Conservation (phyloP, 2,113 vertebrate species). For the Vireo altiloquus region DNA sequence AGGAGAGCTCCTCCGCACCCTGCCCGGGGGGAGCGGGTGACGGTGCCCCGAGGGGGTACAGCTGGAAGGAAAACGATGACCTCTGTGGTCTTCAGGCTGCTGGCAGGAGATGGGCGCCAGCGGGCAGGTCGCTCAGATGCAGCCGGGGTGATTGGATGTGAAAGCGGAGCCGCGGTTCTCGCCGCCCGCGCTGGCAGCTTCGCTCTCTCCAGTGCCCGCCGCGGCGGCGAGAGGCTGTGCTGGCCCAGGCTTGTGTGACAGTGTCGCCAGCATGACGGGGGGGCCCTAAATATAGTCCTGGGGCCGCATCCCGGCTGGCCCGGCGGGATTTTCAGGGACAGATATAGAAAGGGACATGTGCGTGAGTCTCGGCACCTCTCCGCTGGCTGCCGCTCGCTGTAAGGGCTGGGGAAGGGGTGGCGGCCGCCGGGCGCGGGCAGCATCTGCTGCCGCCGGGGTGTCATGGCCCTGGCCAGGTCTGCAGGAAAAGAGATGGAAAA, state of each 20-base stretch:
- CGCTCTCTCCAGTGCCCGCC: background rate
- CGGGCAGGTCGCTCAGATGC: background rate
- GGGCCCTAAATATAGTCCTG: background rate
- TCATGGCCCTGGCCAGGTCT: accelerated
- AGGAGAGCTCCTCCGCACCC: accelerated
- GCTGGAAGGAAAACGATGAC: slow-evolving; percentile 4
- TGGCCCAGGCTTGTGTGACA: background rate
- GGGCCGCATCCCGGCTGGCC: background rate
- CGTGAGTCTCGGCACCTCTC: background rate
- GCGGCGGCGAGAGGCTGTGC: background rate
- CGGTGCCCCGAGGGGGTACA: background rate
- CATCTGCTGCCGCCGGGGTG: background rate
- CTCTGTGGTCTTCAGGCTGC: background rate
- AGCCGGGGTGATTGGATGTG: slow-evolving; percentile 28
- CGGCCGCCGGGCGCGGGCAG: background rate
- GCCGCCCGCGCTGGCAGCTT: background rate
- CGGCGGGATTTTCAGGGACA: background rate
- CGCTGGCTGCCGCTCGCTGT: background rate
- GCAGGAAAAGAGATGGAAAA: background rate
- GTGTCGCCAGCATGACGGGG: accelerated
- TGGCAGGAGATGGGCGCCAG: background rate
- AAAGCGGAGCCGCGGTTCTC: background rate
- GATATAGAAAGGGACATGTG: background rate
- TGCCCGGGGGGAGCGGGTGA: background rate
- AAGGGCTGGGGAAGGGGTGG: background rate